Evolutionary conservation across 1,140 invertebrate species (phyloP), one percentile per base, ranked within the genome.

Genomic region (Calephelis virginiensis): DNA sequence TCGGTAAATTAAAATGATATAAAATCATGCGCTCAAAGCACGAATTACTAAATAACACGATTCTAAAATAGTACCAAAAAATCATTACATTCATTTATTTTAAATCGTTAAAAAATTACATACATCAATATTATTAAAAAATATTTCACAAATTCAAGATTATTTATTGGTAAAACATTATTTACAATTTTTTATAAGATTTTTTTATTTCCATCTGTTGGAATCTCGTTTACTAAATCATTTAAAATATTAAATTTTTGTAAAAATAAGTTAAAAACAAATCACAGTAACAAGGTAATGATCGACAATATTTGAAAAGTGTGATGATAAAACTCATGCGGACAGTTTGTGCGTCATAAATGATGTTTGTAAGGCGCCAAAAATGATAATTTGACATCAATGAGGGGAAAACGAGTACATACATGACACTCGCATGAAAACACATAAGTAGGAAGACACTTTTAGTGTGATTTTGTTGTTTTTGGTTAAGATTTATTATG

Each of bases 241-340:
- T 76, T 73, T 67, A 77, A 74, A 64, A 67, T 63, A 68, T 75
- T 76, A 70, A 63, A 72, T 59, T 67, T 74, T 77, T 72, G 79
- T 74, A 74, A 70, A n/a, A 79, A 80, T 79, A 83, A 85, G 80
- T 78, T 80, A 85, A 88, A 43, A 82, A 83, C 85, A 84, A 90
- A 90, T 90, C 88, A 90, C 88, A 90, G 86, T 89, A 84, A 85
- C 74, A 85, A 87, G 86, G 85, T 56, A 56, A 88, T 88, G 75
- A 76, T 80, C 70, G 76, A 85, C 69, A 76, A 85, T 71, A 71
- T 73, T 72, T 76, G 66, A 79, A 76, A 73, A 77, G 72, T 82
- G 83, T 86, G 81, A 89, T 86, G 80, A 75, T 77, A 45, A 61
- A 76, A 62, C 63, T 76, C 49, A 67, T 73, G 66, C 53, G 64